These are phyloP conservation scores for Melieria picta DNA, from an alignment of 2,888 invertebrate genomes.

Conservation along the genomic window DNA sequence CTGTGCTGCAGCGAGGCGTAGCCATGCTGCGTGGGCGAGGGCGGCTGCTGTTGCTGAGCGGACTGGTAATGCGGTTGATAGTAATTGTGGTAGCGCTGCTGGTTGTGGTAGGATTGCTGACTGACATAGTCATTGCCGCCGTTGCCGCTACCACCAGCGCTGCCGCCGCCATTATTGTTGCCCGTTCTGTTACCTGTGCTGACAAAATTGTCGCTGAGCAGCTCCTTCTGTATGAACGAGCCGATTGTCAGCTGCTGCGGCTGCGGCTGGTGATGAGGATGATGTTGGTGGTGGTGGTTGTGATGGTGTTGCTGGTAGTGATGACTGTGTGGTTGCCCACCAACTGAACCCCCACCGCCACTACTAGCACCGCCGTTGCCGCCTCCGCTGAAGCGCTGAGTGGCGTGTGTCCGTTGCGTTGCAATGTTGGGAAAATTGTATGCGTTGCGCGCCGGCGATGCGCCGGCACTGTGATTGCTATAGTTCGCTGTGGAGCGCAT, in stretches of 20 bases:
- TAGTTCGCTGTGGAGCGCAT: constrained; percentile 13
- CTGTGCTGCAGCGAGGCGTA: constrained; percentile 26
- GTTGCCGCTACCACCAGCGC: constrained; percentile 10
- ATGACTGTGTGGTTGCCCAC: constrained; percentile 20
- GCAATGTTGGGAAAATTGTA: constrained; percentile 32
- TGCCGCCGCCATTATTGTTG: background rate
- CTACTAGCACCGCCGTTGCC: constrained; percentile 23
- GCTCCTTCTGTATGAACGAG: constrained; percentile 58
- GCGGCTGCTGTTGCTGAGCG: constrained; percentile 41
- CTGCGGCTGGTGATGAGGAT: constrained; percentile 45
- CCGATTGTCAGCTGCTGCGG: constrained; percentile 60
- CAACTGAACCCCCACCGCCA: background rate
- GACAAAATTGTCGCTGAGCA: constrained; percentile 45
- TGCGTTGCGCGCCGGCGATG: constrained; percentile 32
- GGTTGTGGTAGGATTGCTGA: constrained; percentile 32
- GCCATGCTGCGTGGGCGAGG: constrained; percentile 19
- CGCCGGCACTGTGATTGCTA: constrained; percentile 18
- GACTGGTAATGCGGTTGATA: constrained; percentile 40
- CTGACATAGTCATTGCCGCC: constrained; percentile 21
- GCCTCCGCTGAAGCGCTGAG: constrained; percentile 33
- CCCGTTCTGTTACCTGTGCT: constrained; percentile 1
- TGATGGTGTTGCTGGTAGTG: constrained; percentile 37
- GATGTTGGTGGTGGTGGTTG: constrained; percentile 23
- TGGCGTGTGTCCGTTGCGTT: constrained; percentile 29
- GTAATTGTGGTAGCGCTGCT: constrained; percentile 39